Percentiles rank a stretch among this genome's conserved stretches.
These are phyloP conservation scores for Margarornis squamiger DNA, from an alignment of 2,797 vertebrate species.

Conservation along the genomic window DNA sequence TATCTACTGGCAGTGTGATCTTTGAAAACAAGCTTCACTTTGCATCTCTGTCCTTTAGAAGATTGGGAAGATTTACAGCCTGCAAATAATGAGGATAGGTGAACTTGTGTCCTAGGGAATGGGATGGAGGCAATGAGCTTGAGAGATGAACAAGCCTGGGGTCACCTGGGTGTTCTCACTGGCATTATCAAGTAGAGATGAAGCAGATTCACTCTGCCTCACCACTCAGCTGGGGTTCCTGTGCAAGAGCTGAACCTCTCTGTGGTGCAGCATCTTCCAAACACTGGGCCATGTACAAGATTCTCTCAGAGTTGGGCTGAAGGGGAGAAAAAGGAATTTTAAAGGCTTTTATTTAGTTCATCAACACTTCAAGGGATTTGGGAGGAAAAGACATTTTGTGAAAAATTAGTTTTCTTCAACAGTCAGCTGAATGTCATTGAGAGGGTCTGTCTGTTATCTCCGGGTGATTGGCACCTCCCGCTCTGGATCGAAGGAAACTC, in stretches of 20 bases:
- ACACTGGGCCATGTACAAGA: background rate
- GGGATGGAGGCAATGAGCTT: constrained; percentile 17
- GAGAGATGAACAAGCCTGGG: background rate
- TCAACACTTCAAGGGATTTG: background rate
- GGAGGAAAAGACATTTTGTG: background rate
- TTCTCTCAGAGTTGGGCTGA: background rate
- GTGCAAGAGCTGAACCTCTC: background rate
- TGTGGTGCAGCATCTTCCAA: background rate
- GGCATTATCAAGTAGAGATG: background rate
- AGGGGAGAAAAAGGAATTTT: background rate
- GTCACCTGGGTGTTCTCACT: background rate
- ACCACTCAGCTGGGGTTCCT: background rate
- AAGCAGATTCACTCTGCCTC: background rate
- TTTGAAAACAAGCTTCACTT: constrained; percentile 38
- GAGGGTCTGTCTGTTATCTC: background rate
- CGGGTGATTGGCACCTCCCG: background rate
- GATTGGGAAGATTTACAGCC: constrained; percentile 3
- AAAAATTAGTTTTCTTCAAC: background rate
- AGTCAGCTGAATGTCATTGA: background rate
- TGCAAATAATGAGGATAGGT: constrained; percentile 34
- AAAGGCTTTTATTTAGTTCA: background rate
- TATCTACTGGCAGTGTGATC: background rate
- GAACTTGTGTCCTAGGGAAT: background rate
- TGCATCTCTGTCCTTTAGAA: background rate
- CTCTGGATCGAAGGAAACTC: background rate